Conservation (phyloP, 1,140 invertebrate species). For the Phthorimaea operculella region DNA sequence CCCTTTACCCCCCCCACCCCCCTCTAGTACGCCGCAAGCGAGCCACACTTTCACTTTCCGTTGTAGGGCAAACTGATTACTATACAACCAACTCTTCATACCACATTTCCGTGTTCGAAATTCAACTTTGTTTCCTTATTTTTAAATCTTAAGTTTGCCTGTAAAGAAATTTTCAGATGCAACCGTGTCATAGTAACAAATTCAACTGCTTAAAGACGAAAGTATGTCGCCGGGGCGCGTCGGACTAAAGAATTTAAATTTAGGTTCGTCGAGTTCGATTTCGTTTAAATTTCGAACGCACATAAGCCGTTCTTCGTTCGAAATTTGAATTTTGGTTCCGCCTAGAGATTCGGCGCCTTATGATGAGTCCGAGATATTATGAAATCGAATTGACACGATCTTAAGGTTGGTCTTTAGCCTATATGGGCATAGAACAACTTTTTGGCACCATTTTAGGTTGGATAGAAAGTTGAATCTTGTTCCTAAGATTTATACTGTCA, state of each 20-base stretch:
- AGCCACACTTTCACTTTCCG: slow-evolving; percentile 60
- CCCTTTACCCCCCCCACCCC: too few species aligned
- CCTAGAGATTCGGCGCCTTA: slow-evolving; percentile 53
- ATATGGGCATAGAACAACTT: too few species aligned
- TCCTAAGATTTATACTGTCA: too few species aligned
- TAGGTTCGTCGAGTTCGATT: not conserved
- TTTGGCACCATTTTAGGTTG: too few species aligned
- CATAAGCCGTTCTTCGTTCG: not conserved
- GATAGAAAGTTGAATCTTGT: too few species aligned
- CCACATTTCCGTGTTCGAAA: not conserved
- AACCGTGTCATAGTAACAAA: slow-evolving; percentile 34
- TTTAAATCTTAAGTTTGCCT: not conserved
- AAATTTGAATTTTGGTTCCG: slow-evolving; percentile 37
- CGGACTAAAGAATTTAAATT: slow-evolving; percentile 13
- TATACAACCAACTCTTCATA: slow-evolving; percentile 10
- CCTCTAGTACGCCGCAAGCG: slow-evolving; percentile 23
- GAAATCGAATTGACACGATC: slow-evolving; percentile 55
- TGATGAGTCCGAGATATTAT: slow-evolving; percentile 35
- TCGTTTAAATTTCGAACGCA: too few species aligned
- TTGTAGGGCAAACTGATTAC: slow-evolving; percentile 50
- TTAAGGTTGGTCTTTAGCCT: not conserved
- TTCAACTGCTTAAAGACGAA: slow-evolving; percentile 33
- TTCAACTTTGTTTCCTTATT: not conserved
- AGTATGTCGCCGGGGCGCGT: slow-evolving; percentile 15
- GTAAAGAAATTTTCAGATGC: slow-evolving; percentile 5